Percentiles rank a stretch among this genome's conserved stretches.
phyloP scores from a whole-genome alignment of 2,888 invertebrate genomes.

The Meganola albula region DNA sequence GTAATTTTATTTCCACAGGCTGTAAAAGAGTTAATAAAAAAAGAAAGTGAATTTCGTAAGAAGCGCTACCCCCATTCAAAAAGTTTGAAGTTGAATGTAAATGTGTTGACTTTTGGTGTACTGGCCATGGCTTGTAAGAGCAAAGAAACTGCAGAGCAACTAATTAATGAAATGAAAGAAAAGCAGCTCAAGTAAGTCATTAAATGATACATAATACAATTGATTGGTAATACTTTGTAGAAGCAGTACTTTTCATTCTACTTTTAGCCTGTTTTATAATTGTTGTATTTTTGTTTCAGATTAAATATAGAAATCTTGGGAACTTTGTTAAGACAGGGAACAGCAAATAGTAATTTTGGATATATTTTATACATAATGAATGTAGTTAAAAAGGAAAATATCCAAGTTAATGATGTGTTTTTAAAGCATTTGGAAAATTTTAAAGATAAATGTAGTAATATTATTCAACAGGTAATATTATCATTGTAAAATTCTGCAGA shows the following conservation, averaged over 20 bases:
- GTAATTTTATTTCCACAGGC: slow-evolving; percentile 43
- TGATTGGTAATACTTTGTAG: too few species aligned
- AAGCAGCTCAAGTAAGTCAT: slow-evolving; percentile 78
- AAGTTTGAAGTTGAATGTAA: slow-evolving; percentile 74
- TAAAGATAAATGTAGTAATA: slow-evolving; percentile 72
- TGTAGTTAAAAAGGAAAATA: slow-evolving; percentile 76
- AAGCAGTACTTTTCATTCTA: too few species aligned
- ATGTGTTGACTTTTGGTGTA: slow-evolving; percentile 91
- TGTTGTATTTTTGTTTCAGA: slow-evolving; percentile 58
- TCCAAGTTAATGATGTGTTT: slow-evolving; percentile 80
- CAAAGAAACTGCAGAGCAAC: slow-evolving; percentile 78
- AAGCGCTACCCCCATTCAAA: slow-evolving; percentile 54
- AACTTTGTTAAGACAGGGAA: slow-evolving; percentile 83
- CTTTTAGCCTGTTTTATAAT: too few species aligned
- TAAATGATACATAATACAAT: neutral
- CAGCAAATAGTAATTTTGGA: slow-evolving; percentile 75
- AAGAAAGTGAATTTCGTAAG: slow-evolving; percentile 55
- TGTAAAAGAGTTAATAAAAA: slow-evolving; percentile 75
- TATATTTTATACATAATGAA: slow-evolving; percentile 85
- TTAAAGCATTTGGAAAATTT: slow-evolving; percentile 80
- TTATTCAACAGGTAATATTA: slow-evolving; percentile 58
- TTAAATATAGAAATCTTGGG: slow-evolving; percentile 86
- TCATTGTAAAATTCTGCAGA: neutral
- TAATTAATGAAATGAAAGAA: slow-evolving; percentile 84
- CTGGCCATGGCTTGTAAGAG: slow-evolving; percentile 87